These are phyloP conservation scores for Oreochromis spilurus DNA, from an alignment of 2,113 vertebrate genomes.

Conservation along the genomic window DNA sequence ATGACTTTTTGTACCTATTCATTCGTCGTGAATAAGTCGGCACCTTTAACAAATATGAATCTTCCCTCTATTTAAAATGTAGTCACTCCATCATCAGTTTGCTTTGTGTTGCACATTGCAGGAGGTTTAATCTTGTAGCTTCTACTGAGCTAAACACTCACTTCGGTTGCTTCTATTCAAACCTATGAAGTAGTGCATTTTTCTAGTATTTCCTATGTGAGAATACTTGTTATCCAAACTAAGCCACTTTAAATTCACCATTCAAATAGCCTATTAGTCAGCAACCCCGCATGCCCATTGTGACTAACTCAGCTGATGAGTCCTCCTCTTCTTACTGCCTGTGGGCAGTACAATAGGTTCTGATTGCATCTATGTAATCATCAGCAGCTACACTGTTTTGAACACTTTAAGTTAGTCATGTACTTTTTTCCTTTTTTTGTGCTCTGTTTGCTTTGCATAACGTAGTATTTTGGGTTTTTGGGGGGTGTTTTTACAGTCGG, in stretches of 20 bases:
- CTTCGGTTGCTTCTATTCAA: neutral
- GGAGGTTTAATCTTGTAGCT: neutral
- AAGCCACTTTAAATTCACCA: slow-evolving; percentile 10
- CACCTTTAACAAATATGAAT: neutral
- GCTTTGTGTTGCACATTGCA: neutral
- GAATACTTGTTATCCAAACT: neutral
- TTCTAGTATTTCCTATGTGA: neutral
- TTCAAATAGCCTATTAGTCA: slow-evolving; percentile 11
- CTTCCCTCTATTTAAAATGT: neutral
- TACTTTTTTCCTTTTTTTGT: neutral
- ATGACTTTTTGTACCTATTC: neutral
- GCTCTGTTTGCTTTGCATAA: neutral
- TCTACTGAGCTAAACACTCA: neutral
- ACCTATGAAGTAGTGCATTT: neutral
- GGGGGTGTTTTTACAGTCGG: neutral
- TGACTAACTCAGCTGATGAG: slow-evolving; percentile 37
- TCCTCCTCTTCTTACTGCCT: slow-evolving; percentile 28
- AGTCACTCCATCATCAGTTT: neutral
- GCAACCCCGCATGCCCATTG: neutral
- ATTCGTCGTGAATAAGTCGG: neutral
- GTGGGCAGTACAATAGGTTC: slow-evolving; percentile 43
- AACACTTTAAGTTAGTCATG: neutral
- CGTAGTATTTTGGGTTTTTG: neutral
- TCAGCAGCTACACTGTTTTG: neutral
- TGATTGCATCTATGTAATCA: slow-evolving; percentile 30